Evolutionary conservation across 2,113 vertebrate genomes (phyloP).

Genomic region (Gila orcuttii): DNA sequence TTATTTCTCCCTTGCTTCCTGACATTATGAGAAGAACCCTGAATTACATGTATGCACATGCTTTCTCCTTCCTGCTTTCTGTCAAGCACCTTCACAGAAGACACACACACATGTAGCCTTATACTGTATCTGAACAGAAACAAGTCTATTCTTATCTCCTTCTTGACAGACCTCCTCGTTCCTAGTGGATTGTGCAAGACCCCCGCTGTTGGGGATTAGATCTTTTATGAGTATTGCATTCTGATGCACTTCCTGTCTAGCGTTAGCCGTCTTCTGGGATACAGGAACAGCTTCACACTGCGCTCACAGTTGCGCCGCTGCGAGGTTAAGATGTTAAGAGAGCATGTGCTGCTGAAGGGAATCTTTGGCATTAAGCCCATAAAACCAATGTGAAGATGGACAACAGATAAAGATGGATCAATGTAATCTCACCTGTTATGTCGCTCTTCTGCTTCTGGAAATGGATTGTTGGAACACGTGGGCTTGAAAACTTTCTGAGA

Average conservation of each 20-base stretch:
- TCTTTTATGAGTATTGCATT: conserved; percentile 35
- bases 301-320: not conserved
- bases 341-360: conserved; percentile 14
- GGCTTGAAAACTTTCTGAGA: conserved; percentile 9
- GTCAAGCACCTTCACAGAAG: not conserved
- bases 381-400: not conserved
- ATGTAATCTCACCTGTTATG: conserved; percentile 2
- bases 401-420: conserved; percentile 6
- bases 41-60: not conserved
- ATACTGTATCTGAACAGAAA: not conserved
- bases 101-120: not conserved
- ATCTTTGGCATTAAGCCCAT: conserved; percentile 23
- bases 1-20: not conserved
- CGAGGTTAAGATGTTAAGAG: conserved; percentile 9
- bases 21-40: not conserved
- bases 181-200: conserved; percentile 8
- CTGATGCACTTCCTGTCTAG: conserved; percentile 19
- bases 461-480: not conserved
- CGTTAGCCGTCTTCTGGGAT: not conserved
- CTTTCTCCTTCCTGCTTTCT: not conserved
- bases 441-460: conserved; percentile 12
- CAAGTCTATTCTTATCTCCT: conserved; percentile 1
- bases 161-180: conserved; percentile 26
- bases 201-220: conserved; percentile 24
- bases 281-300: not conserved